Evolutionary conservation across 1,140 invertebrate species (phyloP).

Genomic region (Bombus impatiens): DNA sequence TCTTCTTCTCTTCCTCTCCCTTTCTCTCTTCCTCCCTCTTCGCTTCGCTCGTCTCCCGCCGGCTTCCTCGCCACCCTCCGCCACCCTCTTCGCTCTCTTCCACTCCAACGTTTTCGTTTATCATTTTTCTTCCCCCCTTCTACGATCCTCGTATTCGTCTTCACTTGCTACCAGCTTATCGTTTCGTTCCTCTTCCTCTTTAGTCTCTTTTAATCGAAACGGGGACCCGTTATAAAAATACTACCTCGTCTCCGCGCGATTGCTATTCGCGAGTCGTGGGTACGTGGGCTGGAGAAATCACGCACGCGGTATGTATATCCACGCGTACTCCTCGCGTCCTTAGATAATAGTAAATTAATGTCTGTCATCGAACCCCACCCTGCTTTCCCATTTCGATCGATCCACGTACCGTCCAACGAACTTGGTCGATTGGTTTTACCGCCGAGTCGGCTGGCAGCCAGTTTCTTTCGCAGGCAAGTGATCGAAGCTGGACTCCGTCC

Average conservation of each 20-base stretch:
- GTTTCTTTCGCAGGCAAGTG: neutral
- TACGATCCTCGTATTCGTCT: constrained; percentile 43
- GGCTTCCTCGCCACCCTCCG: neutral
- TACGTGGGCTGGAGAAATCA: too few relatives aligned
- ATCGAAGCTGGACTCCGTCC: neutral
- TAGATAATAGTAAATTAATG: constrained; percentile 25
- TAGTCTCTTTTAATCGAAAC: neutral
- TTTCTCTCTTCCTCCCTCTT: neutral
- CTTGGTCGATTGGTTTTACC: neutral
- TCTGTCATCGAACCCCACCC: constrained; percentile 21
- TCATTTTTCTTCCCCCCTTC: constrained; percentile 41
- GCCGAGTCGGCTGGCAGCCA: neutral
- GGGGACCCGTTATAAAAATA: constrained; percentile 6
- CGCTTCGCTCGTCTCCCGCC: neutral
- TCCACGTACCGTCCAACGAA: neutral
- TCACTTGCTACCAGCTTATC: constrained; percentile 51
- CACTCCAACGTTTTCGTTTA: constrained; percentile 17
- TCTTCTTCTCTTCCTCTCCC: constrained; percentile 35
- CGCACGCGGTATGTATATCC: neutral
- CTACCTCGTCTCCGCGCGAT: neutral
- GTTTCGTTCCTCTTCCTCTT: neutral
- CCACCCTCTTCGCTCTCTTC: constrained; percentile 7
- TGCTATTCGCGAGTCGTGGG: neutral
- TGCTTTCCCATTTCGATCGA: neutral
- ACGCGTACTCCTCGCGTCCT: neutral